These are phyloP conservation scores for Silurus asotus DNA, from an alignment of 2,113 vertebrate species.

Conservation along the genomic window DNA sequence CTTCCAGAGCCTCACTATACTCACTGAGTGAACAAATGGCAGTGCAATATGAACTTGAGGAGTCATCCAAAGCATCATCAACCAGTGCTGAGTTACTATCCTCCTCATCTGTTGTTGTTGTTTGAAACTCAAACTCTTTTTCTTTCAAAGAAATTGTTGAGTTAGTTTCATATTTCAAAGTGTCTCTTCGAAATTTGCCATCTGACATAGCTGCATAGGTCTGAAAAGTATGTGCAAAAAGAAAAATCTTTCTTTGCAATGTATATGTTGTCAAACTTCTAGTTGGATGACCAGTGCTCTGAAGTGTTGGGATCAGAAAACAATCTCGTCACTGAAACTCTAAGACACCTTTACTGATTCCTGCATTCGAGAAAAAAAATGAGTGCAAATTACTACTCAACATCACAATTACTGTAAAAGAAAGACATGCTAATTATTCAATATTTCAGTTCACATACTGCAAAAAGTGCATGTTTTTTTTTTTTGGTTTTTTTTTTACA, in stretches of 20 bases:
- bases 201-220: conserved; percentile 20
- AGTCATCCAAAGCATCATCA: conserved; percentile 43
- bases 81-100: conserved; percentile 20
- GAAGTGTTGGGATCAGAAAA: not conserved
- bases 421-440: not conserved
- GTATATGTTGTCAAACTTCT: not conserved
- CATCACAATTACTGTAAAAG: not conserved
- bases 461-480: too few relatives aligned
- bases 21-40: conserved; percentile 55
- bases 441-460: not conserved
- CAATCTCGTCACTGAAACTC: not conserved
- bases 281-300: conserved; percentile 3
- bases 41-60: conserved; percentile 51
- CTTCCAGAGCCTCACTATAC: conserved; percentile 33
- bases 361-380: not conserved
- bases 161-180: conserved; percentile 22
- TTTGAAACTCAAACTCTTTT: conserved; percentile 22
- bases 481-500: too few relatives aligned
- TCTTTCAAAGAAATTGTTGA: conserved; percentile 14
- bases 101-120: conserved; percentile 22
- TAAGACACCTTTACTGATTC: not conserved
- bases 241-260: not conserved
- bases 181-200: not conserved
- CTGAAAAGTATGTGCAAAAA: not conserved
- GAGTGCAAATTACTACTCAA: not conserved